Percentiles rank a stretch among this genome's conserved stretches.
phyloP scores from a whole-genome alignment of 2,113 vertebrate genomes.

The Romanogobio albipinnatus region DNA sequence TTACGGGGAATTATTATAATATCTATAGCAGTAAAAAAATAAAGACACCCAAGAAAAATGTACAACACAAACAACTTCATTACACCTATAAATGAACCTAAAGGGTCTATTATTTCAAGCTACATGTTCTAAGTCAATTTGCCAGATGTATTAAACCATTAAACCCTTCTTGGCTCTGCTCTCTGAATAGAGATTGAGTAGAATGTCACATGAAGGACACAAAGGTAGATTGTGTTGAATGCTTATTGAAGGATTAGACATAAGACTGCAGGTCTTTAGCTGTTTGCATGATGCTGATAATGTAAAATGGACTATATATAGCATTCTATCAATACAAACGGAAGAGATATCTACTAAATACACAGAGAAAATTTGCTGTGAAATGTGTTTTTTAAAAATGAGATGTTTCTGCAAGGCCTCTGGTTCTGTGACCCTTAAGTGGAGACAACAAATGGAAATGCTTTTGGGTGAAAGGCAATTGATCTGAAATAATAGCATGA shows the following conservation, averaged over 20 bases:
- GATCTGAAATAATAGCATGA: conserved; percentile 10
- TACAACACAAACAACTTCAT: background rate
- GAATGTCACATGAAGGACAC: conserved; percentile 44
- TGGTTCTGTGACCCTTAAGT: background rate
- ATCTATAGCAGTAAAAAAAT: background rate
- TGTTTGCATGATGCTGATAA: background rate
- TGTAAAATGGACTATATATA: background rate
- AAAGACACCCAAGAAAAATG: background rate
- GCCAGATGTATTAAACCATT: conserved; percentile 14
- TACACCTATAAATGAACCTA: background rate
- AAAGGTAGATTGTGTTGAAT: conserved; percentile 7
- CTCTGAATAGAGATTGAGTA: conserved; percentile 13
- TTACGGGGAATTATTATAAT: background rate
- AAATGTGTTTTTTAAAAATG: background rate
- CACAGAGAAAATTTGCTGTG: background rate
- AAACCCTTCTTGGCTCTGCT: background rate
- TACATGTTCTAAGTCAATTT: background rate
- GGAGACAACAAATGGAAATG: background rate
- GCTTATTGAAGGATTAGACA: conserved; percentile 4
- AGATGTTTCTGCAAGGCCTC: background rate
- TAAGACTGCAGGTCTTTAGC: background rate
- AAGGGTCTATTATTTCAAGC: background rate
- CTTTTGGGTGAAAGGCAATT: background rate
- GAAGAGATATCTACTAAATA: background rate
- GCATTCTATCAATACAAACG: background rate